A percentile compares a stretch with the other conserved stretches of the same genome.
Evolutionary conservation across 2,888 invertebrate species (phyloP).

Genomic region (Synergus japonicus): DNA sequence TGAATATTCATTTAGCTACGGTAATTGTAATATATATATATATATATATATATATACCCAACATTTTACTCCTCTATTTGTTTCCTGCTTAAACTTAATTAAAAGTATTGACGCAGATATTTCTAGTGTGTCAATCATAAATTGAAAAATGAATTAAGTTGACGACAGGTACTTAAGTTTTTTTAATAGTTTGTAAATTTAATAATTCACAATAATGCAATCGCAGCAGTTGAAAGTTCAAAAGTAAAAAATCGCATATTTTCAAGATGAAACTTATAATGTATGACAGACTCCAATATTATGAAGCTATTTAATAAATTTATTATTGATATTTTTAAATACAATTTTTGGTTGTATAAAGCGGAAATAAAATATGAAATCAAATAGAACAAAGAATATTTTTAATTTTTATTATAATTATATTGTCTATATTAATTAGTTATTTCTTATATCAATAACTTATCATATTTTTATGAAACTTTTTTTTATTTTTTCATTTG

Average conservation of each 20-base stretch:
- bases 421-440: not conserved
- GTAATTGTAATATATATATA: no score
- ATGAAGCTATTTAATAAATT: not conserved
- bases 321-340: not conserved
- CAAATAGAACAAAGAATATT: not conserved
- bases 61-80: not conserved
- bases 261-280: not conserved
- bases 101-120: not conserved
- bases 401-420: not conserved
- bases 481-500: not conserved
- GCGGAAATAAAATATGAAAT: not conserved
- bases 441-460: not conserved
- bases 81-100: not conserved
- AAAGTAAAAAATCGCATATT: not conserved
- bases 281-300: not conserved
- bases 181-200: not conserved
- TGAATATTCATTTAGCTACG: no score
- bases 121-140: not conserved
- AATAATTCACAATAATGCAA: not conserved
- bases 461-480: not conserved
- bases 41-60: not conserved
- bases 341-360: not conserved
- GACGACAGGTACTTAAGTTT: not conserved
- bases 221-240: not conserved
- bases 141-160: not conserved